Percentiles rank a stretch among this genome's conserved stretches.
These are phyloP conservation scores for Drosophila pegasa DNA, from an alignment of 2,888 invertebrate species.

Conservation along the genomic window DNA sequence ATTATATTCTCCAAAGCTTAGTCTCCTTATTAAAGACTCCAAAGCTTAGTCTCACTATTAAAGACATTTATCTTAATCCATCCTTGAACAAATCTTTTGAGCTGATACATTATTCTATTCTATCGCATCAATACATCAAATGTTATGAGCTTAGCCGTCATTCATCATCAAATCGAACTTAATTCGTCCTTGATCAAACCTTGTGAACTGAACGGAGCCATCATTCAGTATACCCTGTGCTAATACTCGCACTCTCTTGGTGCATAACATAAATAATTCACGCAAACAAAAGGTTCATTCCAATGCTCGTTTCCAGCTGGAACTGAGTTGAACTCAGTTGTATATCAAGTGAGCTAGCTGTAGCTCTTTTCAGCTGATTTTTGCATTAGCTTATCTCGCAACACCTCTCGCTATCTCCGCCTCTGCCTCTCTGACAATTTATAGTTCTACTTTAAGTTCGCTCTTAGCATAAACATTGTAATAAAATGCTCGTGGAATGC, in stretches of 20 bases:
- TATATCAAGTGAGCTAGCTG: background rate
- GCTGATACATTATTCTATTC: too few relatives aligned
- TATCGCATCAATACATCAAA: too few relatives aligned
- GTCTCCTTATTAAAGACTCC: too few relatives aligned
- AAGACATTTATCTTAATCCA: background rate
- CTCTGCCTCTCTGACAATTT: constrained; percentile 19
- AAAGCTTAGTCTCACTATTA: too few relatives aligned
- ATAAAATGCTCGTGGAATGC: constrained; percentile 50
- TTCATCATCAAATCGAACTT: too few relatives aligned
- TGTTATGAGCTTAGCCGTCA: too few relatives aligned
- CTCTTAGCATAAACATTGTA: constrained; percentile 51
- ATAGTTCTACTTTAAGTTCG: constrained; percentile 45
- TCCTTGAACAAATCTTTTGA: background rate
- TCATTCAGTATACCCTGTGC: too few relatives aligned
- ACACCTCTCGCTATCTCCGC: background rate
- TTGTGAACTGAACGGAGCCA: too few relatives aligned
- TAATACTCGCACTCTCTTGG: too few relatives aligned
- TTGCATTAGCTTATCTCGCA: constrained; percentile 4
- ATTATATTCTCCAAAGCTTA: too few relatives aligned
- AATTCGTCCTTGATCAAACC: too few relatives aligned
- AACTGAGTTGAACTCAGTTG: background rate
- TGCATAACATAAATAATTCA: background rate
- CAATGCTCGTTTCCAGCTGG: background rate
- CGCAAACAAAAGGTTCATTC: background rate
- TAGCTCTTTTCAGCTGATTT: background rate